Evolutionary conservation across 2,797 vertebrate genomes (phyloP).

Genomic region (Schizopygopsis pylzovi): DNA sequence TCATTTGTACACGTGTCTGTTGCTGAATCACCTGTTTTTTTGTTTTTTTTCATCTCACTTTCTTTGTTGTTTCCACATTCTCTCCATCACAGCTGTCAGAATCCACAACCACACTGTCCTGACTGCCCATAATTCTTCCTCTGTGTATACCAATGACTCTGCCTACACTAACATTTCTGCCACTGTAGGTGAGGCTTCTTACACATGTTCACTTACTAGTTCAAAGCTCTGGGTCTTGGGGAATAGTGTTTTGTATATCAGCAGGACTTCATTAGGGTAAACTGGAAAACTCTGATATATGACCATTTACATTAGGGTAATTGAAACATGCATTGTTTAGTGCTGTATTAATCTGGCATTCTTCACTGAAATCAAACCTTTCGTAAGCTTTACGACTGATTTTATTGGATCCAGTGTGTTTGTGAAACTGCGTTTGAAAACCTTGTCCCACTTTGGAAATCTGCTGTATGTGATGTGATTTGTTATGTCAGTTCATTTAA

Average conservation of each 20-base stretch:
- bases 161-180: constrained; percentile 98
- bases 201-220: constrained; percentile 59
- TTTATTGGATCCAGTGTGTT: constrained; percentile 37
- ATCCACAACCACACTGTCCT: constrained; percentile 98
- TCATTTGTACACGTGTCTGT: constrained; percentile 51
- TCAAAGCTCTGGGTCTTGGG: neutral
- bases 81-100: constrained; percentile 87
- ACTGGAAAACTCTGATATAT: constrained; percentile 34
- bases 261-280: constrained; percentile 9
- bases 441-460: constrained; percentile 16
- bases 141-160: constrained; percentile 98
- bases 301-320: constrained; percentile 15
- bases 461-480: constrained; percentile 10
- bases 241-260: constrained; percentile 3
- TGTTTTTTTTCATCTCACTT: constrained; percentile 47
- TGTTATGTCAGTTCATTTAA: constrained; percentile 11
- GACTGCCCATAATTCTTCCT: constrained; percentile 93
- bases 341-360: constrained; percentile 24
- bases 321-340: constrained; percentile 16
- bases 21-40: constrained; percentile 51
- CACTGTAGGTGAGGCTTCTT: constrained; percentile 92
- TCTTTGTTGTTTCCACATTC: constrained; percentile 67
- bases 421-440: constrained; percentile 26
- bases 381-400: constrained; percentile 1
- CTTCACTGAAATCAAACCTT: constrained; percentile 11